These are phyloP conservation scores for Heteromyza rotundicornis DNA, from an alignment of 2,888 invertebrate species.

Conservation along the genomic window DNA sequence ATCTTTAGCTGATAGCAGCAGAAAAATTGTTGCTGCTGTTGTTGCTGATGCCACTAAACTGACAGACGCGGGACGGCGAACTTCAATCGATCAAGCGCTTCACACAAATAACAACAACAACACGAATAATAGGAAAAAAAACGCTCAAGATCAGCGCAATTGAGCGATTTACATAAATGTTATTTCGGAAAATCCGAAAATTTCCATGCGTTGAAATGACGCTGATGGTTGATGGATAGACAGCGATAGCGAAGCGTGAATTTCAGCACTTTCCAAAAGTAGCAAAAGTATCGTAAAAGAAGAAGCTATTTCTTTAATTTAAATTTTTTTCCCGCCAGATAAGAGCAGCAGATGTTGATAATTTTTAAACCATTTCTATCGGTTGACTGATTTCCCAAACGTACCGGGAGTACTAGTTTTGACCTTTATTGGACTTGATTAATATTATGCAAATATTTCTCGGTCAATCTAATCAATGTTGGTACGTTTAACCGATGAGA, in stretches of 20 bases:
- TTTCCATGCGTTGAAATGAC: slow-evolving; percentile 10
- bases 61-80: slow-evolving; percentile 56
- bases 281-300: no score
- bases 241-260: slow-evolving; percentile 30
- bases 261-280: slow-evolving; percentile 46
- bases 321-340: no score
- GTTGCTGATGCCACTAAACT: slow-evolving; percentile 52
- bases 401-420: no score
- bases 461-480: no score
- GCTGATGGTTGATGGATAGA: slow-evolving; percentile 32
- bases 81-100: slow-evolving; percentile 44
- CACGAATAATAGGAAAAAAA: slow-evolving; percentile 12
- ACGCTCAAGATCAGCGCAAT: slow-evolving; percentile 19
- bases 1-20: slow-evolving; percentile 35
- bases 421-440: no score
- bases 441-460: no score
- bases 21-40: slow-evolving; percentile 31
- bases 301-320: no score
- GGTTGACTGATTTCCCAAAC: no score
- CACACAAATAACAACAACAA: slow-evolving; percentile 18
- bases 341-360: no score
- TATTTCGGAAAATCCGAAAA: not conserved
- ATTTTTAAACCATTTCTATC: no score
- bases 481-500: no score
- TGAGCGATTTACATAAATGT: not conserved